Conservation (phyloP, 2,888 invertebrate genomes). For the Boloria selene region DNA sequence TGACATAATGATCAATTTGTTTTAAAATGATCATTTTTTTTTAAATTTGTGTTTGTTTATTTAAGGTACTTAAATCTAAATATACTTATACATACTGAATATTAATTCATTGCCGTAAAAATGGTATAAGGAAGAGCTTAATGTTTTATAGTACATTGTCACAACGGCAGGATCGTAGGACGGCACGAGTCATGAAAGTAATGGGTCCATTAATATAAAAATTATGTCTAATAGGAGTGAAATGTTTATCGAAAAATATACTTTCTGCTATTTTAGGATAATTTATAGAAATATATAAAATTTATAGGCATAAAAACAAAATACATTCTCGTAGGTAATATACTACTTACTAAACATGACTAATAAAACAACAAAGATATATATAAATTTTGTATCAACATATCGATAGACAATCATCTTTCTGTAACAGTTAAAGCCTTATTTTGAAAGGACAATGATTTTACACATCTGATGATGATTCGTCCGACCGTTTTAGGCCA, state of each 20-base stretch:
- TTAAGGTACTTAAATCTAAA: conserved; percentile 15
- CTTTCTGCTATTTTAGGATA: conserved; percentile 8
- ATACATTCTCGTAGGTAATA: background rate
- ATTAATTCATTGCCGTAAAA: conserved; percentile 8
- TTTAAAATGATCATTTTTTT: no score
- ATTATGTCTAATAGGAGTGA: background rate
- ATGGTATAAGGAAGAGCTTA: conserved; percentile 1
- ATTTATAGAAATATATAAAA: conserved; percentile 15
- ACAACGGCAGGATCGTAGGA: conserved; percentile 16
- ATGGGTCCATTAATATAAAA: conserved; percentile 1
- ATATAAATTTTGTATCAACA: background rate
- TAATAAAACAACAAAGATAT: background rate
- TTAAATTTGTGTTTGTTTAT: background rate
- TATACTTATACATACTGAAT: conserved; percentile 1
- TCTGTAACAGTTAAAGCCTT: conserved; percentile 9
- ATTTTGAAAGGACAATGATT: conserved; percentile 3
- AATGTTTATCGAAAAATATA: conserved; percentile 12
- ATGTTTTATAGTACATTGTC: background rate
- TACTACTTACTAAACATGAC: background rate
- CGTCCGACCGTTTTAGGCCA: no score
- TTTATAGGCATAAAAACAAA: background rate
- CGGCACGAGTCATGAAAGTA: conserved; percentile 18
- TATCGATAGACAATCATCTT: background rate
- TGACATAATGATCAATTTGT: no score
- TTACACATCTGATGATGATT: no score